A percentile compares a stretch with the other conserved stretches of the same genome.
Evolutionary conservation across 2,888 invertebrate species (phyloP).

Genomic region (Oscheius sp.): DNA sequence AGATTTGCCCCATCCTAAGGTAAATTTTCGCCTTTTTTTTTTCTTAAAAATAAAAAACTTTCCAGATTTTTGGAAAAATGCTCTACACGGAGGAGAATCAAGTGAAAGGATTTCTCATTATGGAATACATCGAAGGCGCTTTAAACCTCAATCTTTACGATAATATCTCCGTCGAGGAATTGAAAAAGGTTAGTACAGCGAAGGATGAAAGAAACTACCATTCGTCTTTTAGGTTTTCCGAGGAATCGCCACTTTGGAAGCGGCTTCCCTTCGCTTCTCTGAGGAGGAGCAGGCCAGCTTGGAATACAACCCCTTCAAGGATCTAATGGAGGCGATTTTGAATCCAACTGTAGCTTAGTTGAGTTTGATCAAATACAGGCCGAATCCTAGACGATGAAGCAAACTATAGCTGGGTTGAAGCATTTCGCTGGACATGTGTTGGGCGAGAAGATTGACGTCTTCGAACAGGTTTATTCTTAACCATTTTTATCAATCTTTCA

Average conservation of each 20-base stretch:
- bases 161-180: constrained; percentile 7
- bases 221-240: neutral
- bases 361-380: neutral
- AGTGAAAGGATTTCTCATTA: constrained; percentile 40
- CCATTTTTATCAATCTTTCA: no score
- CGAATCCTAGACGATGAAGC: neutral
- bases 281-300: constrained; percentile 8
- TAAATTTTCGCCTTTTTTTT: neutral
- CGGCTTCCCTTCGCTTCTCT: constrained; percentile 3
- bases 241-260: constrained; percentile 18
- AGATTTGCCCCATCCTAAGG: constrained; percentile 12
- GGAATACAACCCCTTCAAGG: neutral
- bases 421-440: neutral
- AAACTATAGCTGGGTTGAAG: neutral
- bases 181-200: constrained; percentile 4
- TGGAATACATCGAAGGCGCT: constrained; percentile 35
- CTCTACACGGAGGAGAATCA: constrained; percentile 21
- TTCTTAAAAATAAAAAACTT: neutral
- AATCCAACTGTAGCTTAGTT: neutral
- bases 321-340: neutral
- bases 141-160: constrained; percentile 15
- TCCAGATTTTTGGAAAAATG: constrained; percentile 6
- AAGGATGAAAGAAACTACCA: neutral
- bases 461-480: neutral
- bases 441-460: neutral